Evolutionary conservation across 2,797 vertebrate species (phyloP).

Genomic region (Danio choprae): DNA sequence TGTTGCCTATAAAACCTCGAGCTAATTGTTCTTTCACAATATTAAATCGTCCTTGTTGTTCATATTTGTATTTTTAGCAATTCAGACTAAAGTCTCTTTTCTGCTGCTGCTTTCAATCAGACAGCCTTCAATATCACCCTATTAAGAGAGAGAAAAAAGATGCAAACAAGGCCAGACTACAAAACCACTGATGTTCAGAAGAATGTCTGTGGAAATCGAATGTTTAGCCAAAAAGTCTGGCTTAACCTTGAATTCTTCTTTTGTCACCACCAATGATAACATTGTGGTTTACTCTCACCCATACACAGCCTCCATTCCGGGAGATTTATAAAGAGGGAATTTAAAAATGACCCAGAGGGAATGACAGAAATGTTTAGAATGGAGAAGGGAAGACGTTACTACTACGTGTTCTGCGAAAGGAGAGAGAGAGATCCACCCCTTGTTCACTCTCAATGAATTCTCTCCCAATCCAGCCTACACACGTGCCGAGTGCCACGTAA

Average conservation of each 20-base stretch:
- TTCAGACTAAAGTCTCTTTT: conserved; percentile 37
- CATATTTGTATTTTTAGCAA: background rate
- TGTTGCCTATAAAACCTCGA: background rate
- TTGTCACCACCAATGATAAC: conserved; percentile 33
- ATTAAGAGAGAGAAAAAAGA: background rate
- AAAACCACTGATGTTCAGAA: conserved; percentile 14
- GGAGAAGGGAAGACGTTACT: conserved; percentile 20
- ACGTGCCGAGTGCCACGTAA: conserved; percentile 82
- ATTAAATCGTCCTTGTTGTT: background rate
- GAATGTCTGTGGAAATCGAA: background rate
- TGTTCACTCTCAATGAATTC: conserved; percentile 55
- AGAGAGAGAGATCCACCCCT: conserved; percentile 71
- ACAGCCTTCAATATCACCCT: conserved; percentile 24
- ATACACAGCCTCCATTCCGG: background rate
- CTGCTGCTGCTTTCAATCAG: conserved; percentile 1
- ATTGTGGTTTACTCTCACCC: conserved; percentile 35
- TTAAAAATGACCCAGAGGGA: conserved; percentile 42
- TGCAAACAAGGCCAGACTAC: conserved; percentile 20
- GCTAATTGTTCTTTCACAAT: background rate
- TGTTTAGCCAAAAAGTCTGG: conserved; percentile 29
- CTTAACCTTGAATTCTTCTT: conserved; percentile 14
- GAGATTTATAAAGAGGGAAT: conserved; percentile 41
- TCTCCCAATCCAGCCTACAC: conserved; percentile 54
- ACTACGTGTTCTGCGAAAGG: conserved; percentile 12
- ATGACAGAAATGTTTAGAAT: conserved; percentile 50